A percentile compares a stretch with the other conserved stretches of the same genome.
Conservation (phyloP, 2,888 invertebrate genomes). For the Myathropa florea region DNA sequence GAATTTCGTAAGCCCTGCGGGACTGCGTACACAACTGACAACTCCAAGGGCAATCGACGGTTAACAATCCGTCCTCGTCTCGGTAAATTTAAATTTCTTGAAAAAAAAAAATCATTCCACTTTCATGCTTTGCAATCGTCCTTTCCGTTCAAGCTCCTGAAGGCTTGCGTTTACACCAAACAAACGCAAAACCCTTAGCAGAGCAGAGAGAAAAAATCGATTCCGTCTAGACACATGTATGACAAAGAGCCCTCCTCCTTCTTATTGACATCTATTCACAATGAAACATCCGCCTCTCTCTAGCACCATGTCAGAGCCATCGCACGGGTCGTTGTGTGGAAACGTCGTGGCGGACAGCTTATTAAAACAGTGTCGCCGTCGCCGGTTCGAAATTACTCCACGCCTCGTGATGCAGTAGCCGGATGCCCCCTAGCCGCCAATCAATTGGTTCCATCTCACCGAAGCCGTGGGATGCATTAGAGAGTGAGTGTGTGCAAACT, state of each 20-base stretch:
- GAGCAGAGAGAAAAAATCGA: constrained; percentile 41
- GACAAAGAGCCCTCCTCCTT: constrained; percentile 25
- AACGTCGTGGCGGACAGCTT: constrained; percentile 22
- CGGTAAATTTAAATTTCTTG: not conserved
- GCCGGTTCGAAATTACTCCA: constrained; percentile 25
- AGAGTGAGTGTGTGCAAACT: not conserved
- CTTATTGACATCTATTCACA: constrained; percentile 40
- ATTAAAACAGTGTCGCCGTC: constrained; percentile 36
- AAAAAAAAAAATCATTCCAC: not conserved
- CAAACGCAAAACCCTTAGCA: not conserved
- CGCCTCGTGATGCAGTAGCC: not conserved
- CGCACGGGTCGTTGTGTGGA: not conserved
- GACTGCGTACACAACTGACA: not conserved
- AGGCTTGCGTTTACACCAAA: not conserved
- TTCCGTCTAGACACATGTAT: constrained; percentile 55
- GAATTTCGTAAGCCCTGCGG: not conserved
- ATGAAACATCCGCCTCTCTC: not conserved
- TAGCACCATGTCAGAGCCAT: not conserved
- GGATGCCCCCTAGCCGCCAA: constrained; percentile 1
- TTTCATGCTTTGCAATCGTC: not conserved
- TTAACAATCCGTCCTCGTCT: not conserved
- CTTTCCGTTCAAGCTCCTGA: not conserved
- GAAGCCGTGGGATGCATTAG: not conserved
- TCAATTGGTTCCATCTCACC: constrained; percentile 6
- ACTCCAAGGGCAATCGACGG: not conserved